These are phyloP conservation scores for Lepetodrilus schrolli DNA, from an alignment of 2,888 invertebrate species.

Conservation along the genomic window DNA sequence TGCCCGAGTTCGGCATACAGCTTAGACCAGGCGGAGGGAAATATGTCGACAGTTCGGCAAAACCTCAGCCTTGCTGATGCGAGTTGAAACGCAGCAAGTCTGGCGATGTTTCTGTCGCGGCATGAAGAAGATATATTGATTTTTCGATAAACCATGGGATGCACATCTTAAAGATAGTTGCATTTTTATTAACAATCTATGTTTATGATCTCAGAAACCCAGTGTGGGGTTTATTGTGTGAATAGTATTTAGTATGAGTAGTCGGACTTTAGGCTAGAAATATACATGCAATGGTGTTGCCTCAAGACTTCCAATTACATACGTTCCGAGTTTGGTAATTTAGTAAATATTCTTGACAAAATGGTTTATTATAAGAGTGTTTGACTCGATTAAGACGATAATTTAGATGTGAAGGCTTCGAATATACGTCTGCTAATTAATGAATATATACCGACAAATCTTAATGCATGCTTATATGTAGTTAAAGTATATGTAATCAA, in stretches of 20 bases:
- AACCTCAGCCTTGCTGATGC: neutral
- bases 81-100: neutral
- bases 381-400: too few relatives aligned
- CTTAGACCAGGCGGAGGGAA: neutral
- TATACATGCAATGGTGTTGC: neutral
- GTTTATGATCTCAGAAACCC: constrained; percentile 1
- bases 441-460: too few relatives aligned
- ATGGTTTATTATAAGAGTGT: neutral
- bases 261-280: neutral
- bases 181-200: constrained; percentile 24
- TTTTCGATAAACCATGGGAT: constrained; percentile 17
- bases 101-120: neutral
- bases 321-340: neutral
- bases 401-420: too few relatives aligned
- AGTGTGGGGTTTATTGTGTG: neutral
- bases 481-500: too few relatives aligned
- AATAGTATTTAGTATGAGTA: neutral
- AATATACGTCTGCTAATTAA: too few relatives aligned
- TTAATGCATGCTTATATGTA: too few relatives aligned
- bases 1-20: constrained; percentile 1
- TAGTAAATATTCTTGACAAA: neutral
- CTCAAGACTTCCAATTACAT: neutral
- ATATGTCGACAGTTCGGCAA: constrained; percentile 4
- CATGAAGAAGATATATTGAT: constrained; percentile 17
- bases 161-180: constrained; percentile 17